Evolutionary conservation across 1,140 invertebrate species (phyloP).

Genomic region (Drosophila miranda): DNA sequence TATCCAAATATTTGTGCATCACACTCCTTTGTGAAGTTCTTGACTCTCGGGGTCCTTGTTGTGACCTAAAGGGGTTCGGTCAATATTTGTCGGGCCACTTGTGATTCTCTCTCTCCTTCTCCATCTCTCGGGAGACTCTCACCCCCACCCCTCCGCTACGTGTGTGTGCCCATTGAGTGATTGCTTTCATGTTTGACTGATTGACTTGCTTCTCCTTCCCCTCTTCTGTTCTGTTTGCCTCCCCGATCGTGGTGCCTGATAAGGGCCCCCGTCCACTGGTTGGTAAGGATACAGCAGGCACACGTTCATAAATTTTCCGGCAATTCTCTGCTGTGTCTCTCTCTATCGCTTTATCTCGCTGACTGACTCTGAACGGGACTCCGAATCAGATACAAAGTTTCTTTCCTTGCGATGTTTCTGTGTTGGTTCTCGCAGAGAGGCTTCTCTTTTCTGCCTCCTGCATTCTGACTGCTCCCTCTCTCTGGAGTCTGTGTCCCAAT

Average conservation of each 20-base stretch:
- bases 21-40: slow-evolving; percentile 63
- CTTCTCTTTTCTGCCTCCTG: background rate
- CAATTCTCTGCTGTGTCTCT: background rate
- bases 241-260: too few species aligned
- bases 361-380: background rate
- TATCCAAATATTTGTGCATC: slow-evolving; percentile 66
- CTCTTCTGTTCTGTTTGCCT: slow-evolving; percentile 5
- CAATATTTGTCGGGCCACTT: slow-evolving; percentile 68
- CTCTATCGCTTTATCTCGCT: background rate
- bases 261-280: slow-evolving; percentile 10
- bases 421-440: background rate
- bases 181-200: slow-evolving; percentile 64
- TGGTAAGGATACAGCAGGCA: slow-evolving; percentile 42
- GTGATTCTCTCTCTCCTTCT: slow-evolving; percentile 47
- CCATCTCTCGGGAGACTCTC: background rate
- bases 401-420: background rate
- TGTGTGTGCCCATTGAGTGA: slow-evolving; percentile 71
- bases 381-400: slow-evolving; percentile 51
- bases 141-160: background rate
- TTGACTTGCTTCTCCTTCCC: slow-evolving; percentile 33
- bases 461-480: background rate
- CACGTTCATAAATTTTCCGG: slow-evolving; percentile 37
- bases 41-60: slow-evolving; percentile 34
- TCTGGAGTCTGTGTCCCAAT: slow-evolving; percentile 13
- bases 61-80: slow-evolving; percentile 54